phyloP scores from a whole-genome alignment of 2,113 vertebrate genomes.

The Echinops telfairi region DNA sequence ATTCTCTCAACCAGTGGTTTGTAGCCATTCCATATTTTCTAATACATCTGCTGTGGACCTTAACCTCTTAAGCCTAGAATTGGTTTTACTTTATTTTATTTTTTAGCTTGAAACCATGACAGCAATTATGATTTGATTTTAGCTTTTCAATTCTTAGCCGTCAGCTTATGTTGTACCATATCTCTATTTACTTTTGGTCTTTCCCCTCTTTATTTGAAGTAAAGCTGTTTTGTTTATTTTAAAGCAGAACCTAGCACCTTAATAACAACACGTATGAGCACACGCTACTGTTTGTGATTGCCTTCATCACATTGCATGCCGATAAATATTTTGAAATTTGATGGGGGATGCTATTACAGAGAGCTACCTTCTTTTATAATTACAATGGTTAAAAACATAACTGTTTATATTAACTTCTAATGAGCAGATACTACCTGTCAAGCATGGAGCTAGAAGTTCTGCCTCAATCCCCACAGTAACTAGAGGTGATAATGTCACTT shows the following conservation, averaged over 20 bases:
- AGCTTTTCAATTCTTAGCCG: conserved; percentile 42
- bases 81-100: neutral
- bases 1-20: conserved; percentile 25
- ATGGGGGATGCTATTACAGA: neutral
- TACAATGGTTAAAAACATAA: neutral
- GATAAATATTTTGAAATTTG: conserved; percentile 44
- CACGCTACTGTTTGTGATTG: neutral
- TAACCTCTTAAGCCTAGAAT: conserved; percentile 15
- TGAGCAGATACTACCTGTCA: neutral
- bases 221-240: neutral
- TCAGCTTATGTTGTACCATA: neutral
- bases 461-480: neutral
- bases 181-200: neutral
- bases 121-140: conserved; percentile 48
- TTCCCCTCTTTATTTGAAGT: neutral
- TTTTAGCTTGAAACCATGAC: conserved; percentile 29
- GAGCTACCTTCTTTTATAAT: conserved; percentile 13
- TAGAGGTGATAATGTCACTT: neutral
- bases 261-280: neutral
- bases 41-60: conserved; percentile 10
- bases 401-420: neutral
- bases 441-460: neutral
- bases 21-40: conserved; percentile 48
- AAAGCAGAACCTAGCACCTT: neutral
- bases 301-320: neutral